Base-by-base conservation (phyloP, 2,113 vertebrate genomes). In the Cololabis saira region DNA sequence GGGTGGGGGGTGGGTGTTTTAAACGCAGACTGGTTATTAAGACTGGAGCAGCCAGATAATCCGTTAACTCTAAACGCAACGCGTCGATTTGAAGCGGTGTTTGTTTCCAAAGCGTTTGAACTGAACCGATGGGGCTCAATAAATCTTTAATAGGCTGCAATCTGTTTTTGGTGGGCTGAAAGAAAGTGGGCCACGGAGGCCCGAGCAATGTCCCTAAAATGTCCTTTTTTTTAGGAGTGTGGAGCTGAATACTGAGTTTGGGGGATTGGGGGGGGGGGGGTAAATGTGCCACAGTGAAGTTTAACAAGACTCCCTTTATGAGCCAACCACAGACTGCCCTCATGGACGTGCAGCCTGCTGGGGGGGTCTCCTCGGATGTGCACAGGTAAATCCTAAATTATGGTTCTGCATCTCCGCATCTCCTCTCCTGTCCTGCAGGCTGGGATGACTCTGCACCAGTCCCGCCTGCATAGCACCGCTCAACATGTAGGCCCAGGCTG, bases 181-280 rank as follows among this genome's bases (percentile, higher is more conserved):
- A n/a, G n/a, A n/a, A n/a, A 79, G 66, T 80, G 81, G 75, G 76
- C 80, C 76, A 77, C 52, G 27, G 54, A 86, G 85, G 90, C 88
- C 85, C 51, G 50, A 58, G 74, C 71, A 42, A 53, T 67, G 83
- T 80, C 82, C 82, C 85, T 85, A 79, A 82, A 86, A 87, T 69
- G 87, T 89, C 87, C 86, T 86, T 84, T 78, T n/a, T n/a, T n/a
- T n/a, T n/a, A n/a, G 76, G 76, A 78, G 81, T 82, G 74, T 78
- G 74, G 76, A 37, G 58, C 62, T 70, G 82, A 79, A 85, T 83
- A 61, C 71, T 33, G 67, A 82, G 55, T 57, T 41, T 60, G 27
- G 65, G 55, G 15, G 10, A 11, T 37, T 30, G 3, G 33, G 33
- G 6, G 3, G 6, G 1, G 10, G 2, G 6, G 33, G 33, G 33